phyloP scores from a whole-genome alignment of 2,888 invertebrate species.

The Piscicola geometra region DNA sequence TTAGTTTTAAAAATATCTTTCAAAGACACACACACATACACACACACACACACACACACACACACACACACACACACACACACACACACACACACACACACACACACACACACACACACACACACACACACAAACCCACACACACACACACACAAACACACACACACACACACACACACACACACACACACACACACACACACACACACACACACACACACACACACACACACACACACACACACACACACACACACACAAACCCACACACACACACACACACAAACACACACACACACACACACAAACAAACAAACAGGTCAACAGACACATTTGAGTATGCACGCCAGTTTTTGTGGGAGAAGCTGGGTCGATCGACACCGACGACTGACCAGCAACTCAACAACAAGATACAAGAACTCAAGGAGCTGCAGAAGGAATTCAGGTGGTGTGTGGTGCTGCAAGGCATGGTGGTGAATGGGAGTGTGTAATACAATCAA shows the following conservation, averaged over 20 bases:
- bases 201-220: constrained; percentile 5
- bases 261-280: constrained; percentile 18
- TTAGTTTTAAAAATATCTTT: too few relatives aligned
- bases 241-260: constrained; percentile 12
- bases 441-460: constrained; percentile 19
- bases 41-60: too few relatives aligned
- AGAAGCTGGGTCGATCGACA: constrained; percentile 27
- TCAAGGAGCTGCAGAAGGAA: constrained; percentile 34
- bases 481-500: too few relatives aligned
- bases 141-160: too few relatives aligned
- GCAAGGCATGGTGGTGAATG: too few relatives aligned
- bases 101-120: too few relatives aligned
- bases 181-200: constrained; percentile 11
- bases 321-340: constrained; percentile 33
- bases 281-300: constrained; percentile 21
- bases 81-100: too few relatives aligned
- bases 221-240: constrained; percentile 2
- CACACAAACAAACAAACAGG: constrained; percentile 17
- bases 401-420: constrained; percentile 18
- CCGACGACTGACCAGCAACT: constrained; percentile 26
- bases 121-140: too few relatives aligned
- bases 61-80: too few relatives aligned
- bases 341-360: constrained; percentile 33
- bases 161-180: too few relatives aligned
- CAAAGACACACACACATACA: too few relatives aligned